phyloP scores from a whole-genome alignment of 2,888 invertebrate species.

The Germaria angustata region DNA sequence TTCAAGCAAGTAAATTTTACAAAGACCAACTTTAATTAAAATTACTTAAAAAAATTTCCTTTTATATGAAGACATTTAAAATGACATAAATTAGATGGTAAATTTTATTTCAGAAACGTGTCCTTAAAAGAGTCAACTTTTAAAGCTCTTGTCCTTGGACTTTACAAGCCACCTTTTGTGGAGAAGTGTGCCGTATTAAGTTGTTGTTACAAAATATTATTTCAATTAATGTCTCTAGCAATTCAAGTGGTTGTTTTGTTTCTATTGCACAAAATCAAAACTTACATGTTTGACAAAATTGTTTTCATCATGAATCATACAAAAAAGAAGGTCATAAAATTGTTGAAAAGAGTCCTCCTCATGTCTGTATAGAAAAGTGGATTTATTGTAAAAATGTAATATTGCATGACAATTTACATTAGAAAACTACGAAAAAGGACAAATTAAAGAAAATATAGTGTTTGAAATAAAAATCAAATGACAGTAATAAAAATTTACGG shows the following conservation, averaged over 20 bases:
- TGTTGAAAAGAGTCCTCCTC: neutral
- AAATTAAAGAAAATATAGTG: neutral
- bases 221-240: too few species aligned
- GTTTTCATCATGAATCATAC: neutral
- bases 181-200: neutral
- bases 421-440: neutral
- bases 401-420: slow-evolving; percentile 29
- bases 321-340: slow-evolving; percentile 7
- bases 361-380: neutral
- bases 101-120: too few species aligned
- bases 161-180: too few species aligned
- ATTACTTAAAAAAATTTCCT: too few species aligned
- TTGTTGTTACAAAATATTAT: neutral
- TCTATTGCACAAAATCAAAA: neutral
- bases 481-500: slow-evolving; percentile 2
- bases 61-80: too few species aligned
- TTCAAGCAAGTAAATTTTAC: too few species aligned
- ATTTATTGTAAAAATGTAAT: slow-evolving; percentile 43
- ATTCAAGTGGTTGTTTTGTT: neutral
- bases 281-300: neutral
- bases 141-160: too few species aligned
- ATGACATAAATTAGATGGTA: too few species aligned
- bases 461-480: slow-evolving; percentile 17
- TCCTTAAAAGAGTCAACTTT: too few species aligned
- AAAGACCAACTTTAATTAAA: too few species aligned